phyloP scores from a whole-genome alignment of 2,113 vertebrate species.

The Phalacrocorax carbo region DNA sequence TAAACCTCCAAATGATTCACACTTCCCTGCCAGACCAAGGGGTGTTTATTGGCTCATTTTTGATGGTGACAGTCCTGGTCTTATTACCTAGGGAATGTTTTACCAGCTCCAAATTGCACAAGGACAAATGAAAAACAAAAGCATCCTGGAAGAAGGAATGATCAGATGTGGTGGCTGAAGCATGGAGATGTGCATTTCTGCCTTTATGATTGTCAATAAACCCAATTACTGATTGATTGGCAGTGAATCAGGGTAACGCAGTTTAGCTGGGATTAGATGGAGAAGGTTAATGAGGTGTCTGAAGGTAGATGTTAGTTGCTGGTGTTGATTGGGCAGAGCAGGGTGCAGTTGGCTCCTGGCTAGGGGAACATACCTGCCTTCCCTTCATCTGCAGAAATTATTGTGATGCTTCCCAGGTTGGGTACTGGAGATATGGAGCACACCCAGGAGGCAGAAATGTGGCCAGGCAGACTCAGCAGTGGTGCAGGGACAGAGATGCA shows the following conservation, averaged over 20 bases:
- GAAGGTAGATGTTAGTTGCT: background rate
- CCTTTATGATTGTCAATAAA: background rate
- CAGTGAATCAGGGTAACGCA: background rate
- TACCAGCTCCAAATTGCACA: background rate
- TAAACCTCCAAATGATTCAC: background rate
- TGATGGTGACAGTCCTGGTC: background rate
- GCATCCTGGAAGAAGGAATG: background rate
- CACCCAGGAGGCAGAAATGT: background rate
- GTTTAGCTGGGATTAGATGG: background rate
- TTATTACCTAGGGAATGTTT: background rate
- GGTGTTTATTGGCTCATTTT: background rate
- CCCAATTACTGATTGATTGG: background rate
- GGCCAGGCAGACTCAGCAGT: background rate
- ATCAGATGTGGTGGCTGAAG: background rate
- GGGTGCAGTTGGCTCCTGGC: background rate
- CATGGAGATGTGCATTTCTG: background rate
- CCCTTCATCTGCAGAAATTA: background rate
- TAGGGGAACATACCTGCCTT: background rate
- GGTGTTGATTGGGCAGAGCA: background rate
- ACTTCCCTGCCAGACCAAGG: background rate
- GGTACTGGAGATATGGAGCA: fast-evolving
- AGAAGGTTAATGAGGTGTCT: background rate
- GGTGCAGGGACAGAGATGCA: background rate
- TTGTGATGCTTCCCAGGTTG: background rate
- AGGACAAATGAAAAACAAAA: background rate